These are phyloP conservation scores for Nephrotoma guestfalica DNA, from an alignment of 2,888 invertebrate species.

Conservation along the genomic window DNA sequence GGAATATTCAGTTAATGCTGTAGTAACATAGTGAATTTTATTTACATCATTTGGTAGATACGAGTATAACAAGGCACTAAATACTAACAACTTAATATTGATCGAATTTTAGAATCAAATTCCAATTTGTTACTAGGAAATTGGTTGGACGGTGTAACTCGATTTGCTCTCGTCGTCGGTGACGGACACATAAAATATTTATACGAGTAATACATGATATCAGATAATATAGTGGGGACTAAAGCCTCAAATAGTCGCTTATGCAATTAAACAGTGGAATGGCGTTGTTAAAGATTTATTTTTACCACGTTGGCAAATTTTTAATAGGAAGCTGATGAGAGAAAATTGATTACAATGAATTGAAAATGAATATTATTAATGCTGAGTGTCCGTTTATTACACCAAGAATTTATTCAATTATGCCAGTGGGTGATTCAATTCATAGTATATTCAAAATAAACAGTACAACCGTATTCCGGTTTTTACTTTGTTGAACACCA, in stretches of 20 bases:
- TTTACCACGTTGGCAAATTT: slow-evolving; percentile 59
- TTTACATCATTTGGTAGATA: slow-evolving; percentile 69
- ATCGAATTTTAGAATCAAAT: slow-evolving; percentile 46
- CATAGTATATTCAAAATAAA: slow-evolving; percentile 6
- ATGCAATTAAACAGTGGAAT: slow-evolving; percentile 88
- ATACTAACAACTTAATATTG: slow-evolving; percentile 58
- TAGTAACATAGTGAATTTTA: slow-evolving; percentile 24
- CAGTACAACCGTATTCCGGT: not conserved
- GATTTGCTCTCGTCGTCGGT: slow-evolving; percentile 35
- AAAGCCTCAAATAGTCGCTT: slow-evolving; percentile 74
- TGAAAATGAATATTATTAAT: slow-evolving; percentile 40
- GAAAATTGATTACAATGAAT: slow-evolving; percentile 42
- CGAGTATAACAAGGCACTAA: slow-evolving; percentile 72
- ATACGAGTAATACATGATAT: slow-evolving; percentile 71
- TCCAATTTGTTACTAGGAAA: slow-evolving; percentile 51
- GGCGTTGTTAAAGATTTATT: slow-evolving; percentile 56
- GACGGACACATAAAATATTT: slow-evolving; percentile 20
- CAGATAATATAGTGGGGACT: slow-evolving; percentile 94
- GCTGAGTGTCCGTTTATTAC: slow-evolving; percentile 53
- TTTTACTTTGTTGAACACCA: not conserved
- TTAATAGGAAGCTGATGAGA: slow-evolving; percentile 43
- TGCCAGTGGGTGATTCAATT: slow-evolving; percentile 18
- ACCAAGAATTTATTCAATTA: slow-evolving; percentile 32
- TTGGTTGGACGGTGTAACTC: slow-evolving; percentile 53
- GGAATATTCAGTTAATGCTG: too few species aligned